Evolutionary conservation across 1,140 invertebrate species (phyloP).

Genomic region (Conus betulinus): DNA sequence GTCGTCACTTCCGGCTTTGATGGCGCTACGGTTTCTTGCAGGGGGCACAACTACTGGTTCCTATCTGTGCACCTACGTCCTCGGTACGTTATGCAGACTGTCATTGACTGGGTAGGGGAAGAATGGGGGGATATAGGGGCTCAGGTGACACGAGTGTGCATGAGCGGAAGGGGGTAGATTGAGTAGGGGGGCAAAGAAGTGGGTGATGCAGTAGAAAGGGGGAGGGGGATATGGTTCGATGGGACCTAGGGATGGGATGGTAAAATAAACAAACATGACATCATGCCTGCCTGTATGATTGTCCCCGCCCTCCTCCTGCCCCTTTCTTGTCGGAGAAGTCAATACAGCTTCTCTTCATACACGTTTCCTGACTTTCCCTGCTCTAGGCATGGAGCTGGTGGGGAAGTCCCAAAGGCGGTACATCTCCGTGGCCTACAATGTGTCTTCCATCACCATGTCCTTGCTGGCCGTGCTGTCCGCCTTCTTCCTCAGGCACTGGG

Average conservation of each 20-base stretch:
- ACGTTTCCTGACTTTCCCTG: not conserved
- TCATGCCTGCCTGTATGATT: too few relatives aligned
- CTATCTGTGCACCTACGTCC: conserved; percentile 84
- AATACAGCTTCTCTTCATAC: too few relatives aligned
- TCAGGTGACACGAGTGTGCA: not conserved
- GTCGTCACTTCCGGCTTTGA: not conserved
- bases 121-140: not conserved
- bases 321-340: too few relatives aligned
- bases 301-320: too few relatives aligned
- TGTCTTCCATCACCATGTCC: conserved; percentile 78
- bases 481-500: conserved; percentile 83
- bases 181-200: not conserved
- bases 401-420: not conserved
- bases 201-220: not conserved
- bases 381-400: conserved; percentile 18
- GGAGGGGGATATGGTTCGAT: not conserved
- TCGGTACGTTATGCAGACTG: conserved; percentile 49
- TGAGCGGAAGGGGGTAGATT: not conserved
- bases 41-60: conserved; percentile 82
- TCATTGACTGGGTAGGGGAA: not conserved
- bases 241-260: too few relatives aligned
- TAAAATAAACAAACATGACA: too few relatives aligned
- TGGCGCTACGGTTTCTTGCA: conserved; percentile 70
- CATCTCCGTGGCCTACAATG: not conserved
- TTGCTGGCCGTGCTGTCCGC: conserved; percentile 80